Conservation (phyloP, 2,888 invertebrate genomes). For the Megamerina dolium region DNA sequence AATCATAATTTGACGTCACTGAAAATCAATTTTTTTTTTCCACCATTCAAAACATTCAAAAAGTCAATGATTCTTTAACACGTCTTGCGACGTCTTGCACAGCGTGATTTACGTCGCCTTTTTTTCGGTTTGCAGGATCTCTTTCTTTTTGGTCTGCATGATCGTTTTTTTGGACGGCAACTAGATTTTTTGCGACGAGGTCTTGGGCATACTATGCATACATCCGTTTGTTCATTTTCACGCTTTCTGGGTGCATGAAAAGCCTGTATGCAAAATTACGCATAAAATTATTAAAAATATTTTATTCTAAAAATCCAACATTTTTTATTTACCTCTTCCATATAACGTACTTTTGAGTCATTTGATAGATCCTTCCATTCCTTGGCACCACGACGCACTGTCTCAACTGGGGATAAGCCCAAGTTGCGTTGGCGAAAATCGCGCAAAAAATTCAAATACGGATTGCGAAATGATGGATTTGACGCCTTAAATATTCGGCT, state of each 20-base stretch:
- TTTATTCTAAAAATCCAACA: neutral
- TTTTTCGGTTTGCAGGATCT: neutral
- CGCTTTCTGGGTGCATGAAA: constrained; percentile 18
- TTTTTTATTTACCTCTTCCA: constrained; percentile 16
- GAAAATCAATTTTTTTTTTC: too few relatives aligned
- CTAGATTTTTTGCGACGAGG: neutral
- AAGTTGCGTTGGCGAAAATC: constrained; percentile 14
- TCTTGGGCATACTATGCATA: too few relatives aligned
- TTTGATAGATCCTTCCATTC: constrained; percentile 19
- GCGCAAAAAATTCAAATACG: constrained; percentile 21
- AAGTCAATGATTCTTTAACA: too few relatives aligned
- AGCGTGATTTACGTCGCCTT: neutral
- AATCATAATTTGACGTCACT: too few relatives aligned
- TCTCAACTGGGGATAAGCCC: constrained; percentile 15
- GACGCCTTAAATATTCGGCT: too few relatives aligned
- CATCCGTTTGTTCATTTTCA: too few relatives aligned
- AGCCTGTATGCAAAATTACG: constrained; percentile 14
- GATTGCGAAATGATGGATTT: constrained; percentile 17
- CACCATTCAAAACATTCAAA: too few relatives aligned
- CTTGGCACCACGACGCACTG: constrained; percentile 15
- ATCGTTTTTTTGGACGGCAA: too few relatives aligned
- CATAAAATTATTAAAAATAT: neutral
- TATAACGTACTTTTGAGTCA: constrained; percentile 15
- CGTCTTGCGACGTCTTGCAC: too few relatives aligned
- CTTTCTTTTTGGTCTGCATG: neutral